Conservation (phyloP, 1,140 invertebrate genomes). For the Steinernema khuongi region DNA sequence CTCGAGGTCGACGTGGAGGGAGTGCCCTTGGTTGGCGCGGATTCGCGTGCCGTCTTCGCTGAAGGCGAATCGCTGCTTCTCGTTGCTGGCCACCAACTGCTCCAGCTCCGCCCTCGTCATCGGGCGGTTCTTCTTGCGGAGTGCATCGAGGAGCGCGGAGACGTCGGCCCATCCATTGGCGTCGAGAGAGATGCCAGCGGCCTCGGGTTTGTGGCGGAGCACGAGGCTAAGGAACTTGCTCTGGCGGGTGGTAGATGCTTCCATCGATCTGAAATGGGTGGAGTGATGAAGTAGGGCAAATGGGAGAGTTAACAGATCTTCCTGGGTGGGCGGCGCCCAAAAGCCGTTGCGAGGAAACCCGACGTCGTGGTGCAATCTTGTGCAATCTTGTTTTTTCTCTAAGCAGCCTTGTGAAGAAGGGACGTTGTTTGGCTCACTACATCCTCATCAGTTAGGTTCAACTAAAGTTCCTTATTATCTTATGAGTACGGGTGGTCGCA, state of each 20-base stretch:
- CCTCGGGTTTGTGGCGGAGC: constrained; percentile 5
- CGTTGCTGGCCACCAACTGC: background rate
- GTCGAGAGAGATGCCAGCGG: background rate
- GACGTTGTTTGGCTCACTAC: no score
- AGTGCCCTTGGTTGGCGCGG: background rate
- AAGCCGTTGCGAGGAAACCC: no score
- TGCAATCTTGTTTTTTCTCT: no score
- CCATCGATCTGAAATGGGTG: no score
- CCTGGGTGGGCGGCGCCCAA: no score
- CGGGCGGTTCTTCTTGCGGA: background rate
- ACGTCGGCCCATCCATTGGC: background rate
- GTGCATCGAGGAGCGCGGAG: background rate
- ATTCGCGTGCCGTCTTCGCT: background rate
- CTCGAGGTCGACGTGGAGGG: background rate
- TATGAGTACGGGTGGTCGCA: no score
- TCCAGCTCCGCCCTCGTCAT: background rate
- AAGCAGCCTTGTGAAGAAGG: no score
- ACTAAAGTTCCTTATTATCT: no score
- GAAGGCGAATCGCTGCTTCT: background rate
- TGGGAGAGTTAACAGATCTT: no score
- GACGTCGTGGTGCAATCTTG: no score
- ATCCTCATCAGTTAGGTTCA: no score
- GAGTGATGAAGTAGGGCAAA: no score
- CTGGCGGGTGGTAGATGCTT: background rate
- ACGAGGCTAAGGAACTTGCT: constrained; percentile 12